These are phyloP conservation scores for Sinodicranocentrus sp. DNA, from an alignment of 2,888 invertebrate species.

Conservation along the genomic window DNA sequence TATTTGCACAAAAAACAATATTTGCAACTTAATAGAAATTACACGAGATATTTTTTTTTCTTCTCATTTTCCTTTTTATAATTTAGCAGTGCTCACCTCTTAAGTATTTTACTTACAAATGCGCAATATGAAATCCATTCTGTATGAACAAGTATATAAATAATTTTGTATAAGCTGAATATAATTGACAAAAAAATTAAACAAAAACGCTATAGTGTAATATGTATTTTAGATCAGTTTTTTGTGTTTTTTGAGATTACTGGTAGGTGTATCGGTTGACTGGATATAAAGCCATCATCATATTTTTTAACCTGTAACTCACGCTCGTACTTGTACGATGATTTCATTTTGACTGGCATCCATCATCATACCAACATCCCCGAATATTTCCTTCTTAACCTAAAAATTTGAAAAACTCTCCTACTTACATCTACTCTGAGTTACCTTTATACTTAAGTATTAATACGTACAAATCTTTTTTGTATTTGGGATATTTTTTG, in stretches of 20 bases:
- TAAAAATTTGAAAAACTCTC: constrained; percentile 43
- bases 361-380: constrained; percentile 58
- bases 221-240: constrained; percentile 60
- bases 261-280: constrained; percentile 63
- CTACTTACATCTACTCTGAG: constrained; percentile 20
- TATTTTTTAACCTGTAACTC: background rate
- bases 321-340: constrained; percentile 13
- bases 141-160: constrained; percentile 23
- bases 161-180: constrained; percentile 46
- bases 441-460: constrained; percentile 25
- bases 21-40: constrained; percentile 30
- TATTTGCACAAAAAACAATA: constrained; percentile 31
- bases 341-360: constrained; percentile 56
- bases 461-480: constrained; percentile 33
- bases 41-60: constrained; percentile 10
- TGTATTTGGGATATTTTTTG: constrained; percentile 19
- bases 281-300: constrained; percentile 59
- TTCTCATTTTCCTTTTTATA: constrained; percentile 25
- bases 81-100: constrained; percentile 7
- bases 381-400: constrained; percentile 22
- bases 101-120: constrained; percentile 28
- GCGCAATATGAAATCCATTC: constrained; percentile 20
- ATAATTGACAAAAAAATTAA: constrained; percentile 42
- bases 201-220: constrained; percentile 35
- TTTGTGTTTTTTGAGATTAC: constrained; percentile 68